phyloP scores from a whole-genome alignment of 2,113 vertebrate genomes.

The Electrona antarctica region DNA sequence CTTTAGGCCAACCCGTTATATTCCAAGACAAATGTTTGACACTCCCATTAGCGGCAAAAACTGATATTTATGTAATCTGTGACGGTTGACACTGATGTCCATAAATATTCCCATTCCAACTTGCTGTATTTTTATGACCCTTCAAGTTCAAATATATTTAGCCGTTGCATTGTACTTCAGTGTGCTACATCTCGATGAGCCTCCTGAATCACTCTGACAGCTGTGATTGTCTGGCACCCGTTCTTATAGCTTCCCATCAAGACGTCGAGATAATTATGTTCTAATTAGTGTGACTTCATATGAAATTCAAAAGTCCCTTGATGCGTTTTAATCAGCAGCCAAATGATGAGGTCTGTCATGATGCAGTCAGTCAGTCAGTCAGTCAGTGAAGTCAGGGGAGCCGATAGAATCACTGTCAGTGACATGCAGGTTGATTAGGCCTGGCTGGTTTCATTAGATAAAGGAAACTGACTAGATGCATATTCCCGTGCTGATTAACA shows the following conservation, averaged over 20 bases:
- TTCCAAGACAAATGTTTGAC: no score
- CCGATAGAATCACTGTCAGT: constrained; percentile 34
- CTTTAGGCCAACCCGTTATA: no score
- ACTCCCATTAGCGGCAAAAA: no score
- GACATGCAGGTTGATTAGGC: constrained; percentile 24
- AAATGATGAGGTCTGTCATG: constrained; percentile 36
- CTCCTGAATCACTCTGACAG: constrained; percentile 39
- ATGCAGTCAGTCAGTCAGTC: constrained; percentile 13
- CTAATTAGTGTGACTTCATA: constrained; percentile 50
- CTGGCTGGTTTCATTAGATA: constrained; percentile 26
- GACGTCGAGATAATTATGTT: constrained; percentile 37
- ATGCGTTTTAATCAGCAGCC: constrained; percentile 42
- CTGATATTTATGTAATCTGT: no score
- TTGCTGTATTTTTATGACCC: background rate
- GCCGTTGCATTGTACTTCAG: background rate
- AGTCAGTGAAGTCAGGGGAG: constrained; percentile 4
- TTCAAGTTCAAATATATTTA: background rate
- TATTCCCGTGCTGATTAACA: background rate
- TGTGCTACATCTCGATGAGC: constrained; percentile 14
- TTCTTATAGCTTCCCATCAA: constrained; percentile 43
- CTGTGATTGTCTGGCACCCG: constrained; percentile 9
- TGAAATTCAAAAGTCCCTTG: constrained; percentile 32
- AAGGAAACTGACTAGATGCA: background rate
- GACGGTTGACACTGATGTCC: no score
- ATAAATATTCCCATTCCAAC: background rate